Base-by-base conservation (phyloP, 2,888 invertebrate species). In the Ptychoptera albimana region DNA sequence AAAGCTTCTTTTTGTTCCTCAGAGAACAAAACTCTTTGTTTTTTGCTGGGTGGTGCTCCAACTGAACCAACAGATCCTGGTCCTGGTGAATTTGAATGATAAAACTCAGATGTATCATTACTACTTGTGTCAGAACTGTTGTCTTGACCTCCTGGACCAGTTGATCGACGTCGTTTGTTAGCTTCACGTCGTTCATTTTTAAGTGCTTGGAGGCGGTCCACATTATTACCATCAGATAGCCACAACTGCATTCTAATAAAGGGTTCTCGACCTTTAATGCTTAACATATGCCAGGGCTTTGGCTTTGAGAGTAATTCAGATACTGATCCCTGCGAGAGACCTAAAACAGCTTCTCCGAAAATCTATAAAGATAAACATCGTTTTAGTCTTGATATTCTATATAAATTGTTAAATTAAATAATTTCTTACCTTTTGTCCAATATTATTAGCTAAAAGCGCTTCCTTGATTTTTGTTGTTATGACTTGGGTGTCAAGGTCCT, bases 221-320 rank as follows among this genome's bases (percentile, higher is more conserved):
- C 81, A 63, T 94, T 96, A 63, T 91, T 86, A 9, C 92, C 82
- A 60, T 97, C 96, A 55, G 88, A 86, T 31, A 96, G 73, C 97
- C 97, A 97, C 49, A 94, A 65, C 60, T 96, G 94, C 93, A 93
- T 93, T 43, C 92, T 73, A 52, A 93, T 91, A 66, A 93, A 93
- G 0, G 93, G 92, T 60, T 97, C 97, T 30, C 96, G 74, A 1
- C 97, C 97, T 63, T 96, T 96, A 61, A 94, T 92, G 60, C 93
- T 94, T 44, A 97, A 74, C 93, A 96, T 93, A 61, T 93, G 93
- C 96, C 97, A 97, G 0, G 96, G 96, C 59, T 97, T 97, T 5
- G 97, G 97, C 63, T 96, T 96, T 48, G 94, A 93, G 8, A 98
- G 73, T 49, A 98, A 71, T 65, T 98, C 98, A 57, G 93, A 94